Evolutionary conservation across 2,113 vertebrate genomes (phyloP), one percentile per base, ranked within the genome.

Genomic region (Chauna torquata): DNA sequence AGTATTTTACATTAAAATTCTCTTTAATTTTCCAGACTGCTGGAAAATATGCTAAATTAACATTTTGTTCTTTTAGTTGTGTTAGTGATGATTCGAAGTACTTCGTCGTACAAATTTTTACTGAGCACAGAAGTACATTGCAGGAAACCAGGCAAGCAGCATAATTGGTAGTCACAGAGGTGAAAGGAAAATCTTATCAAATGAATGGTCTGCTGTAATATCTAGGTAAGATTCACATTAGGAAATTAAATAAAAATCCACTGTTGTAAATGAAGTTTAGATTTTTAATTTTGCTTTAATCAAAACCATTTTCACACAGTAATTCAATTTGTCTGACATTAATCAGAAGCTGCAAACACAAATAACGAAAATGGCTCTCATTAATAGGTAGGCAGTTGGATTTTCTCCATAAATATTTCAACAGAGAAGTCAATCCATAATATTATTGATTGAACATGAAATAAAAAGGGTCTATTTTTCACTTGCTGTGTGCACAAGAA

Each of bases 371-470:
- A 80, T 13, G 4, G 28, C 62, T 87, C 62, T 94, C 49, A 83
- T 91, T 96, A 92, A 90, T 82, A 88, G 38, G 58, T 61, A 76
- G 82, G 77, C n/a, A 72, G 65, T 42, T 94, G 65, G 74, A 80
- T 91, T 96, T 96, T 91, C 40, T 96, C 42, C 38, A 92, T 94
- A 87, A 96, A 96, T 95, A 89, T 97, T 96, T 96, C 58, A 96
- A 77, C 68, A 94, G 19, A 91, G 30, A 87, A 85, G 42, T 94
- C 49, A 91, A 92, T 95, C 86, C 49, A 76, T 82, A 89, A 61
- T 65, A 65, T 58, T 97, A 94, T 76, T 87, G 74, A 89, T 66
- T 89, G 74, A 91, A 94, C 44, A 76, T 50, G 70, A 92, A 97
- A 69, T 69, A 76, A 79, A 87, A 95, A 86, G 4, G 47, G 36